A percentile compares a stretch with the other conserved stretches of the same genome.
phyloP scores from a whole-genome alignment of 1,140 invertebrate species.

The Chymomyza costata region DNA sequence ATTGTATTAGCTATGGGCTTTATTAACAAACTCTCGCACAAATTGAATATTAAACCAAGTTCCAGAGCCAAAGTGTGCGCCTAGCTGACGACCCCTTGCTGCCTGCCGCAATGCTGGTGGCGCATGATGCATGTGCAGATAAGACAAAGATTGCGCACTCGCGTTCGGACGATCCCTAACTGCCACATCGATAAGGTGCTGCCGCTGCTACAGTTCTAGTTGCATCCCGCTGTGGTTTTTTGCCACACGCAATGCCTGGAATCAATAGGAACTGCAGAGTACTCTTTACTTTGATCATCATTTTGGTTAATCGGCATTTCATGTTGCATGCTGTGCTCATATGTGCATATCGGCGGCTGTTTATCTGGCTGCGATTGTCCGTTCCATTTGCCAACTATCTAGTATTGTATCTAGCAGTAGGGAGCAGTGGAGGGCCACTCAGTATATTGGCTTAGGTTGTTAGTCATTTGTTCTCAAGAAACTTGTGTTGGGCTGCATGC shows the following conservation, averaged over 20 bases:
- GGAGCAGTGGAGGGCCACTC: slow-evolving; percentile 6
- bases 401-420: slow-evolving; percentile 16
- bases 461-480: slow-evolving; percentile 72
- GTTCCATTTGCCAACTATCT: no score
- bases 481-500: slow-evolving; percentile 20
- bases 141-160: no score
- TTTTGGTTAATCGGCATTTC: slow-evolving; percentile 55
- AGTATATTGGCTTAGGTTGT: slow-evolving; percentile 56
- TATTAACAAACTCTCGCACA: slow-evolving; percentile 61
- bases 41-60: slow-evolving; percentile 72
- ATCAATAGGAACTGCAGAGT: slow-evolving; percentile 29
- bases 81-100: background rate
- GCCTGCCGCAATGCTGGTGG: slow-evolving; percentile 11
- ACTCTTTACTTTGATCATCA: slow-evolving; percentile 72
- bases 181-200: no score
- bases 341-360: slow-evolving; percentile 26
- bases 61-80: slow-evolving; percentile 15
- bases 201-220: slow-evolving; percentile 1
- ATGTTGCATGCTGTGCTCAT: slow-evolving; percentile 27
- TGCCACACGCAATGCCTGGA: slow-evolving; percentile 56
- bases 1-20: no score
- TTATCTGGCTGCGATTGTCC: slow-evolving; percentile 7
- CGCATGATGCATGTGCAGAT: no score
- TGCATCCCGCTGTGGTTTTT: slow-evolving; percentile 44
- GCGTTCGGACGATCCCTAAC: no score